Evolutionary conservation across 2,888 invertebrate species (phyloP), one percentile per base, ranked within the genome.

Genomic region (Cephus runcator): DNA sequence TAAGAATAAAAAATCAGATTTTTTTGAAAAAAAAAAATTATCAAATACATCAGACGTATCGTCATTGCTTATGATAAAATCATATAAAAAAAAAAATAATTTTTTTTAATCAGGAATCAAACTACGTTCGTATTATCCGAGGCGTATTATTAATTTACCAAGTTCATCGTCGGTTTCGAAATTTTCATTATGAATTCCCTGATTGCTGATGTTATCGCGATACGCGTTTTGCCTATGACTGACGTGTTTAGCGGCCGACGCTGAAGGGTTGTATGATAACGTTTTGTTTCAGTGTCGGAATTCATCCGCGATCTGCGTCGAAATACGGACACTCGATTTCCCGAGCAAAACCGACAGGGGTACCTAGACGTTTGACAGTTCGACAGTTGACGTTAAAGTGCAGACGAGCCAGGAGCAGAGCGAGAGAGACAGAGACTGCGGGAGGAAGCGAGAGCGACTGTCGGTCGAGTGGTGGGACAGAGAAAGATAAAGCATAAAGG

Each of bases 401-500:
- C 56, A 56, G 23, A 56, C 12, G 71, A 12, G 71, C 0, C 33
- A 75, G 76, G 76, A 75, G 78, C 69, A 79, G 80, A 77, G 23
- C 23, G 76, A 69, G 79, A 79, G 75, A 74, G 76, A 78, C 78
- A 73, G 76, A 75, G 75, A 73, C 36, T 73, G 77, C 73, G 69
- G 76, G 35, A 31, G 36, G 15, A 3, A n/a, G 69, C 68, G 36
- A 31, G 71, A 69, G 79, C 9, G 56, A 56, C 23, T 23, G 23
- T 23, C 9, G 23, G 56, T 23, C 2, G 15, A 56, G 56, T 56
- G 23, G 23, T 56, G 56, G 56, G 79, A 79, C 73, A 77, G 78
- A 79, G 80, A 75, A 77, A 78, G 77, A 76, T 78, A 76, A 77
- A n/a, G 34, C n/a, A 23, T 69, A 30, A 36, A 35, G n/a, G n/a